Percentiles rank a stretch among this genome's conserved stretches.
Evolutionary conservation across 23 tunicate genomes (phyloP).

Genomic region (Trididemnum clinides): DNA sequence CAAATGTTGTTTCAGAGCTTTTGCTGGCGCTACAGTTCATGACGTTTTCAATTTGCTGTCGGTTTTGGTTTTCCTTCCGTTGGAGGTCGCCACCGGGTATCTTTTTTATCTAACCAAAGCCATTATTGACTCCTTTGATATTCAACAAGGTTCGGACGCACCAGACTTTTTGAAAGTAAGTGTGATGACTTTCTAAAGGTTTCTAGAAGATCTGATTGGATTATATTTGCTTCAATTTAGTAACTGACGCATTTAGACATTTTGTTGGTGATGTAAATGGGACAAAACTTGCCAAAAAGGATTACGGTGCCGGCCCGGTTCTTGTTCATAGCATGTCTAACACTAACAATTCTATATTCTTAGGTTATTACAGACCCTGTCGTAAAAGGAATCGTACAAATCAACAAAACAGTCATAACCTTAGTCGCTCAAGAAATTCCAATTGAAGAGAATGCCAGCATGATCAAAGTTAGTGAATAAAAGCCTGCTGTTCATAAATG

Average conservation of each 20-base stretch:
- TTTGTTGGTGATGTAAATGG: too few relatives aligned
- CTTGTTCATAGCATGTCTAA: too few relatives aligned
- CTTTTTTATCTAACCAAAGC: slow-evolving; percentile 48
- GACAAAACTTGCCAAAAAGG: too few relatives aligned
- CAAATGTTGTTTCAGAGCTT: slow-evolving; percentile 36
- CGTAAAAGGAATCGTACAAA: slow-evolving; percentile 45
- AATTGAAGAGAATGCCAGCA: slow-evolving; percentile 60
- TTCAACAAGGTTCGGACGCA: slow-evolving; percentile 45
- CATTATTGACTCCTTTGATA: slow-evolving; percentile 52
- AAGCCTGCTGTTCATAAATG: too few relatives aligned
- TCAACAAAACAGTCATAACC: slow-evolving; percentile 74
- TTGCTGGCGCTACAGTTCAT: slow-evolving; percentile 92
- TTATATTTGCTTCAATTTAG: too few relatives aligned
- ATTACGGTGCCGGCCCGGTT: too few relatives aligned
- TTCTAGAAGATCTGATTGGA: too few relatives aligned
- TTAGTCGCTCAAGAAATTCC: slow-evolving; percentile 42
- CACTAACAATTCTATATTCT: too few relatives aligned
- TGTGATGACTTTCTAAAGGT: too few relatives aligned
- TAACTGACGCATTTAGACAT: too few relatives aligned
- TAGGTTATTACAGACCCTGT: slow-evolving; percentile 86
- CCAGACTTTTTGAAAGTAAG: slow-evolving; percentile 79
- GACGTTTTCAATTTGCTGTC: slow-evolving; percentile 75
- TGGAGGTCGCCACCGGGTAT: slow-evolving; percentile 69
- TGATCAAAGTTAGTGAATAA: slow-evolving; percentile 35
- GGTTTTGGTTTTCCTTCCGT: slow-evolving; percentile 75